Percentiles rank a stretch among this genome's conserved stretches.
phyloP scores from a whole-genome alignment of 1,140 invertebrate genomes.

The Meloidogyne chitwoodi region DNA sequence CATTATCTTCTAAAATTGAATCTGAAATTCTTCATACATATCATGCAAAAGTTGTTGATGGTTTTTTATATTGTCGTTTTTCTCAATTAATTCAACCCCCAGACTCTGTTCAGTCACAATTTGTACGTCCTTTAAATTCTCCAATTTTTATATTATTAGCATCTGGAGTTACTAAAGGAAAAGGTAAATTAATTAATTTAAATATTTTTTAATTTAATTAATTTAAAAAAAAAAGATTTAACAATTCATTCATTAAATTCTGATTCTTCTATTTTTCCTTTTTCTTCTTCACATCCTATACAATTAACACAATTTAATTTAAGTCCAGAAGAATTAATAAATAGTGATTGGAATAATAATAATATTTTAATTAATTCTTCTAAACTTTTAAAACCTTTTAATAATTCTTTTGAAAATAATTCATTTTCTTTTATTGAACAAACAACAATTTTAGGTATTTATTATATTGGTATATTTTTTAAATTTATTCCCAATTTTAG shows the following conservation, averaged over 20 bases:
- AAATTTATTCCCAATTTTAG: not conserved
- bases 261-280: conserved; percentile 11
- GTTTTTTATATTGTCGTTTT: conserved; percentile 20
- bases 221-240: not conserved
- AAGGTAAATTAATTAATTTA: not conserved
- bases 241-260: conserved; percentile 10
- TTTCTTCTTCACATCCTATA: not conserved
- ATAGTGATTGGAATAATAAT: not conserved
- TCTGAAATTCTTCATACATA: conserved; percentile 17
- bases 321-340: not conserved
- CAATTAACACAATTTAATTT: not conserved
- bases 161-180: conserved; percentile 11
- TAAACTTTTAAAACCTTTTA: not conserved
- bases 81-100: conserved; percentile 17
- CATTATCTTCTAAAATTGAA: not conserved
- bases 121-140: conserved; percentile 17
- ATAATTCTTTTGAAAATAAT: not conserved
- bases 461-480: not conserved
- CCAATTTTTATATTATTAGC: conserved; percentile 13
- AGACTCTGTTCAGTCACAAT: not conserved
- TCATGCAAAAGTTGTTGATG: not conserved
- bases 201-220: not conserved
- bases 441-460: not conserved
- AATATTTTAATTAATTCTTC: not conserved
- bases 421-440: not conserved